These are phyloP conservation scores for Seira musarum DNA, from an alignment of 2,888 invertebrate genomes.

Conservation along the genomic window DNA sequence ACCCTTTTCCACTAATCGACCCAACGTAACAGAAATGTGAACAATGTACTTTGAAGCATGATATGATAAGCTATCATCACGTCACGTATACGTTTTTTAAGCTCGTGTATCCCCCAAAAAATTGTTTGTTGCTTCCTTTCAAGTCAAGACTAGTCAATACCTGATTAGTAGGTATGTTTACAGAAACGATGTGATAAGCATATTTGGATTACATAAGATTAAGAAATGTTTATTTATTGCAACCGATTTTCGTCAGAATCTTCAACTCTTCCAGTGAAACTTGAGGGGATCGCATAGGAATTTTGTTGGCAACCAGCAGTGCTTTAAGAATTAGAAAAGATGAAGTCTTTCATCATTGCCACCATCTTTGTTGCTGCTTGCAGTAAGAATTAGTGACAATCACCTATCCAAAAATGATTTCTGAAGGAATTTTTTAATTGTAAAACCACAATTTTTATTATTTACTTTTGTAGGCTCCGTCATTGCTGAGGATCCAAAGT, in stretches of 20 bases:
- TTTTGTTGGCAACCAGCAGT: too few species aligned
- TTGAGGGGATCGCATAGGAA: conserved; percentile 6
- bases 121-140: too few species aligned
- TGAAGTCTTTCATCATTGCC: conserved; percentile 23
- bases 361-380: conserved; percentile 19
- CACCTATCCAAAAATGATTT: neutral
- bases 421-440: neutral
- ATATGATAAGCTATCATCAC: too few species aligned
- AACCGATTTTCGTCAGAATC: neutral
- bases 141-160: too few species aligned
- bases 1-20: too few species aligned
- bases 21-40: too few species aligned
- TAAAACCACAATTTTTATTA: conserved; percentile 9
- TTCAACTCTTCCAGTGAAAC: neutral
- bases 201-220: neutral
- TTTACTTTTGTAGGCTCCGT: neutral
- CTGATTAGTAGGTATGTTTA: too few species aligned
- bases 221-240: neutral
- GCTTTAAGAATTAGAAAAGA: neutral
- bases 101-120: too few species aligned
- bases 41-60: too few species aligned
- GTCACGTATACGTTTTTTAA: too few species aligned
- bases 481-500: conserved; percentile 24
- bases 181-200: too few species aligned
- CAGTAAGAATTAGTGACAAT: conserved; percentile 16